Base-by-base conservation (phyloP, 2,888 invertebrate species). In the Bombylius discolor region DNA sequence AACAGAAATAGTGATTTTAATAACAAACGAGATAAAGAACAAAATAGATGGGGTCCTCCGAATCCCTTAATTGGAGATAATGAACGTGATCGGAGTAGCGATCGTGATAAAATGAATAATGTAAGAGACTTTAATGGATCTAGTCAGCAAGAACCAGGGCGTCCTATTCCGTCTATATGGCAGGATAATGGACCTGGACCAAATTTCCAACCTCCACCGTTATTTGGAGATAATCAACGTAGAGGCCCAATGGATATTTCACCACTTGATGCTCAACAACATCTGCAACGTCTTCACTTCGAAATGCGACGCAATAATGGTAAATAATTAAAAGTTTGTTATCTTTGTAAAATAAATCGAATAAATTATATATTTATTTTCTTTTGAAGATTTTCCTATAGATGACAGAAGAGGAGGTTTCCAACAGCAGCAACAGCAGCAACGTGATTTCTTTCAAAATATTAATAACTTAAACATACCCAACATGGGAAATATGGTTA, bases 41-140 rank as follows among this genome's bases (percentile, higher is more conserved):
- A 68, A 39, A 61, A 63, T 52, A 59, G 66, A 39, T 66, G 70
- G 61, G 56, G 53, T 44, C 56, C 49, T 44, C 65, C 66, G 52
- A 64, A 68, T 49, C 4, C 9, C 11, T 42, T 42, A 42, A 11
- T 11, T 11, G 39, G 39, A 11, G 36, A 9, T 8, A 59, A 65
- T 42, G 66, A 69, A 56, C 53, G 59, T 31, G 61, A 62, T 47
- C 46, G 64, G 80, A 66, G 3, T 65, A 51, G 23, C 14, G 66
- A 78, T 8, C 77, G 77, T 74, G 78, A 78, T 65, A 78, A 78
- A 76, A 78, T 77, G 31, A 77, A 77, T 63, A 78, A 78, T 14
- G 52, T 60, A 7, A n/a, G 23, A 5, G 63, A 64, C 42, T 61
- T 59, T 49, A 33, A 61, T 64, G 45, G 58, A 52, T 7, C 62